Base-by-base conservation (phyloP, 2,888 invertebrate genomes). In the Pachliopta kotzebuea region DNA sequence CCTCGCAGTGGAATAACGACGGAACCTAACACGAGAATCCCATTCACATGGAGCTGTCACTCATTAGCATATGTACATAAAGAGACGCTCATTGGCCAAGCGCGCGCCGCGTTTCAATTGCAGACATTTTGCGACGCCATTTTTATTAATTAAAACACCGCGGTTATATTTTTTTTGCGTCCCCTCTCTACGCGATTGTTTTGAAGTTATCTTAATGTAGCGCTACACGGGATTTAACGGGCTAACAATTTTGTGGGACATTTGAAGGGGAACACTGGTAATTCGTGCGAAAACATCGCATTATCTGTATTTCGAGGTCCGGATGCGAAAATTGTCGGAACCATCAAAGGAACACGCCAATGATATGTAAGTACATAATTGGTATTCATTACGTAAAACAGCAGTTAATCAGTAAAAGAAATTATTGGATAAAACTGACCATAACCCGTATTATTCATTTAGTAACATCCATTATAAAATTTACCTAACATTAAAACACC, bases 21-120 rank as follows among this genome's bases (percentile, higher is more conserved):
- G 85, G 74, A 37, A 85, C 83, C 89, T 85, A 80, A 90, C 90
- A 90, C 80, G 90, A 90, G 87, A 88, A 89, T 88, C 84, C 90
- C 90, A 90, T 90, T 89, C 85, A 80, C 79, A 70, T 74, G 84
- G 86, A 83, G 81, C 77, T 88, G 88, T 84, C 88, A 84, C 85
- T 88, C 86, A 89, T 90, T 90, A 90, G 79, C 89, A 90, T 90
- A 88, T 80, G 88, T 83, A 90, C 85, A 88, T 85, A 88, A 83
- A 82, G 81, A 75, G 77, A 75, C 81, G 77, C 81, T 83, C 84
- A 83, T 85, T 83, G 85, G 84, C 76, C 78, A 75, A 73, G 71
- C 70, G 72, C 69, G 68, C 67, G 78, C 79, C 80, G 80, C 85
- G 83, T 87, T 88, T 84, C 83, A 79, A 81, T 80, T 80, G 80